These are phyloP conservation scores for Oreochromis spilurus DNA, from an alignment of 2,113 vertebrate species.

Conservation along the genomic window DNA sequence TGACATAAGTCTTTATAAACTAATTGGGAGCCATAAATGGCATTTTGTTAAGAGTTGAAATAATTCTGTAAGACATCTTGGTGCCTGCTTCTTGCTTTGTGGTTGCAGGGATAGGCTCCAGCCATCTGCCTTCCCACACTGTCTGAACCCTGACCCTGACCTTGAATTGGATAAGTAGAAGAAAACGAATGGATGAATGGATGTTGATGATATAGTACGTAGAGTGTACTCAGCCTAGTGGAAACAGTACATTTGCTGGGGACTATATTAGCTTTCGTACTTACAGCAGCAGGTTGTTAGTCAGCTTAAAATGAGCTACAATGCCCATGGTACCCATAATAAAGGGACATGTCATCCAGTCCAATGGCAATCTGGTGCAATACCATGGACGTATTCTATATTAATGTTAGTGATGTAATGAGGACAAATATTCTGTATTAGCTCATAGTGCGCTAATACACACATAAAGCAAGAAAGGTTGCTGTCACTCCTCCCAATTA, in stretches of 20 bases:
- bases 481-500: neutral
- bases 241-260: neutral
- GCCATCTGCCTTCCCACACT: neutral
- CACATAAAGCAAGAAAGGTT: neutral
- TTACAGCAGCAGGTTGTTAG: neutral
- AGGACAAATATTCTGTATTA: neutral
- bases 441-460: neutral
- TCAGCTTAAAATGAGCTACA: neutral
- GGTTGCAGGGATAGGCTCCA: neutral
- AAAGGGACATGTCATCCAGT: neutral
- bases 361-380: neutral
- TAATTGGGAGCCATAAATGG: neutral
- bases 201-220: neutral
- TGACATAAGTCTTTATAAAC: neutral
- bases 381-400: neutral
- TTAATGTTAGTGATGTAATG: neutral
- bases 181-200: neutral
- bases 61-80: neutral
- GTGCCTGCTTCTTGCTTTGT: neutral
- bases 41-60: neutral
- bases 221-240: neutral
- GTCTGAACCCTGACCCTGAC: neutral
- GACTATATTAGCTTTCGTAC: neutral
- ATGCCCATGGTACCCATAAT: neutral
- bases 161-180: neutral